Percentiles rank a stretch among this genome's conserved stretches.
phyloP scores from a whole-genome alignment of 2,113 vertebrate species.

The Polypterus bichir region DNA sequence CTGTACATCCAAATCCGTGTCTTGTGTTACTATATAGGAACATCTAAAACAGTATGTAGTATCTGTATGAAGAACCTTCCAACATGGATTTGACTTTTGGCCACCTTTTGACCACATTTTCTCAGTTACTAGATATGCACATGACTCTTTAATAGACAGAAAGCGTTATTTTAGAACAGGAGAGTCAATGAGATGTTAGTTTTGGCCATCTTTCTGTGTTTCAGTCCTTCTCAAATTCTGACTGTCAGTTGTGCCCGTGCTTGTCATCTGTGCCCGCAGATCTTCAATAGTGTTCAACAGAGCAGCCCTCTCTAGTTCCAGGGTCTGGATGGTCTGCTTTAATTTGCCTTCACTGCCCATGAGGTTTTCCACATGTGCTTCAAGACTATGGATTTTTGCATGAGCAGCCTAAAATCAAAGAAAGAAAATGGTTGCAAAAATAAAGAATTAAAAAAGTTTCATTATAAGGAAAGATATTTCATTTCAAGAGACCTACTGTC shows the following conservation, averaged over 20 bases:
- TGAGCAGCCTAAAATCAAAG: constrained; percentile 61
- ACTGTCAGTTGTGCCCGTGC: constrained; percentile 9
- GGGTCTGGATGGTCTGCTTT: constrained; percentile 49
- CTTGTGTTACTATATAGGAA: too few relatives aligned
- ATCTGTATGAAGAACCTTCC: too few relatives aligned
- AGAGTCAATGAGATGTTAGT: background rate
- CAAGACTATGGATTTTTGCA: constrained; percentile 68
- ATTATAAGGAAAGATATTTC: too few relatives aligned
- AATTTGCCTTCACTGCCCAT: constrained; percentile 56
- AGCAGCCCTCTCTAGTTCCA: constrained; percentile 65
- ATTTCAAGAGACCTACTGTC: too few relatives aligned
- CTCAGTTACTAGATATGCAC: too few relatives aligned
- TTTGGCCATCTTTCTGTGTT: background rate
- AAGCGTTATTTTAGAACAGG: too few relatives aligned
- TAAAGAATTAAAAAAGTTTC: background rate
- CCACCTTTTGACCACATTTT: too few relatives aligned
- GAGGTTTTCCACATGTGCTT: constrained; percentile 61
- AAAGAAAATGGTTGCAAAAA: constrained; percentile 1
- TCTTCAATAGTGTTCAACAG: constrained; percentile 52
- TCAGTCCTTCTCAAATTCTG: background rate
- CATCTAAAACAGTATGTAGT: too few relatives aligned
- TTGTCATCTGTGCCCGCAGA: constrained; percentile 37
- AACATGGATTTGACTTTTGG: too few relatives aligned
- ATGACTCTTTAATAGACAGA: too few relatives aligned
- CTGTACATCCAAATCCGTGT: too few relatives aligned